Evolutionary conservation across 23 tunicate species (phyloP), one percentile per base, ranked within the genome.

Genomic region (Phallusia fumigata): DNA sequence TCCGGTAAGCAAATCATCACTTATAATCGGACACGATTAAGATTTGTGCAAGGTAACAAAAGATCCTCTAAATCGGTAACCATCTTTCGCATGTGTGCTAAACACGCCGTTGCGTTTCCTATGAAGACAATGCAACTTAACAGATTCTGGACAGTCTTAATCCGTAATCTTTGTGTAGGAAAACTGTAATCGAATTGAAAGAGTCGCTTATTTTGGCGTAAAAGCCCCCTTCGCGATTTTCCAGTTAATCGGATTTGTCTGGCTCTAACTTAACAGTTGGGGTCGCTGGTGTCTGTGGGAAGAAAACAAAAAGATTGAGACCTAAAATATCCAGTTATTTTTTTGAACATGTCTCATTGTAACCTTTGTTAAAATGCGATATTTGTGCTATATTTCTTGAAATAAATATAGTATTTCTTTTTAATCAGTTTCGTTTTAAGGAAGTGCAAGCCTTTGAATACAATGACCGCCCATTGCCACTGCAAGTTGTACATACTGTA

Each of bases 81-180:
- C 3, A 16, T 24, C 16, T 13, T 58, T 58, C 13, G 69, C 13
- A 58, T 21, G 16, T 21, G 26, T 24, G 28, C 16, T 21, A 58
- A 58, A 58, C 15, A 13, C 69, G 13, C 28, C 16, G 28, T 24
- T 21, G 69, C 28, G 69, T 58, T 58, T 58, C 69, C 69, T 58
- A 13, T 13, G 10, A 40, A 58, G 16, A 58, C 69, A 21, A 24
- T 58, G 69, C 69, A 58, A 58, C 69, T 22, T 13, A 58, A 24
- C 8, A 22, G 3, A 58, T 21, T 22, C 28, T 3, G 1, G 13
- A 1, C 28, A 58, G 28, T 58, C 69, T 5, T 58, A 58, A 58
- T 58, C 69, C 69, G 28, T 24, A 58, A 58, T 58, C 69, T 58
- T 24, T 58, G 28, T 58, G 69, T 58, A 58, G 69, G 69, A 58